These are phyloP conservation scores for Ptychobarbus kaznakovi DNA, from an alignment of 2,797 vertebrate genomes.

Conservation along the genomic window DNA sequence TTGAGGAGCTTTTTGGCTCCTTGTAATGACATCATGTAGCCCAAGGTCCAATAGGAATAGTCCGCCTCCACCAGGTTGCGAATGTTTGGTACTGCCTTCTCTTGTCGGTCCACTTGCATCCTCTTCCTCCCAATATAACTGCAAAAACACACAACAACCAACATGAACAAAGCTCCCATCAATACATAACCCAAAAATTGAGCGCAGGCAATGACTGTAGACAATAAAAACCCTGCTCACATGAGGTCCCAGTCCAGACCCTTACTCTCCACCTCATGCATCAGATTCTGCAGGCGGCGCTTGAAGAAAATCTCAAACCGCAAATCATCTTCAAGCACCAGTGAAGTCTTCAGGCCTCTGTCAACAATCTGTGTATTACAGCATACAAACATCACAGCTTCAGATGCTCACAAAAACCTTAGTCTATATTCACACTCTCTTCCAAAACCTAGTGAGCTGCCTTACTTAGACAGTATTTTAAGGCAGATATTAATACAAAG, in stretches of 20 bases:
- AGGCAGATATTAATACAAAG: neutral
- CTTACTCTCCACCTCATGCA: slow-evolving; percentile 82
- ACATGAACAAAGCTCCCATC: neutral
- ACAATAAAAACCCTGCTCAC: slow-evolving; percentile 70
- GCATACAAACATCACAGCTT: neutral
- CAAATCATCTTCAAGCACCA: slow-evolving; percentile 92
- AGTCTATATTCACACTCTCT: neutral
- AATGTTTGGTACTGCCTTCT: slow-evolving; percentile 87
- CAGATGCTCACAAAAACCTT: neutral
- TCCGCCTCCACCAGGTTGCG: slow-evolving; percentile 90
- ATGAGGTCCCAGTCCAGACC: slow-evolving; percentile 91
- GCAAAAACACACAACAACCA: slow-evolving; percentile 1
- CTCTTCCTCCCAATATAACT: slow-evolving; percentile 93
- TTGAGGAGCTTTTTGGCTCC: slow-evolving; percentile 88
- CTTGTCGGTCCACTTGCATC: slow-evolving; percentile 91
- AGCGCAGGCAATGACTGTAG: neutral
- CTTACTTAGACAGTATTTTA: neutral
- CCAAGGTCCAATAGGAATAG: slow-evolving; percentile 94
- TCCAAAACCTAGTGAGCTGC: neutral
- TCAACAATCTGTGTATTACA: slow-evolving; percentile 77
- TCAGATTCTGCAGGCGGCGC: slow-evolving; percentile 86
- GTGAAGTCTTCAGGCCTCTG: slow-evolving; percentile 75
- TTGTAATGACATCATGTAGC: slow-evolving; percentile 88
- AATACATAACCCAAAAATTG: neutral
- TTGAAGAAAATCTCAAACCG: slow-evolving; percentile 96